Conservation (phyloP, 2,113 vertebrate genomes). For the Paedocypris sp. region DNA sequence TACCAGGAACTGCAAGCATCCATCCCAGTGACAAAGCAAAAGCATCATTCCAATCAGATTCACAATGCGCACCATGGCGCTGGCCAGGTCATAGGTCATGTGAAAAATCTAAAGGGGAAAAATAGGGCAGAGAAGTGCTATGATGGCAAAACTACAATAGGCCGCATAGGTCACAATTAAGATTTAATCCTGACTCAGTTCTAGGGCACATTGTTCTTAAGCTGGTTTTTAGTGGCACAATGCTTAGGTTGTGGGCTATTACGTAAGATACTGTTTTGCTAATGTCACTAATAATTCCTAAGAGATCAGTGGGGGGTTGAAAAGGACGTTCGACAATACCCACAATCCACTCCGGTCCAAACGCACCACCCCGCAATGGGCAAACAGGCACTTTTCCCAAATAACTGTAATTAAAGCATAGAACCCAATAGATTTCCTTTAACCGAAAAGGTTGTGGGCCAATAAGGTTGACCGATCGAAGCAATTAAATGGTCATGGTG, state of each 20-base stretch:
- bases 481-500: slow-evolving; percentile 15
- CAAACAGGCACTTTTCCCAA: neutral
- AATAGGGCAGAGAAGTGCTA: slow-evolving; percentile 5
- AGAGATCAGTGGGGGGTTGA: slow-evolving; percentile 22
- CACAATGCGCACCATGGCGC: slow-evolving; percentile 88
- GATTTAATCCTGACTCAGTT: slow-evolving; percentile 23
- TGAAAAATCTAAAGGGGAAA: slow-evolving; percentile 80
- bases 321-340: slow-evolving; percentile 5
- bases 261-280: slow-evolving; percentile 35
- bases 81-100: slow-evolving; percentile 98
- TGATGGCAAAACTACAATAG: slow-evolving; percentile 27
- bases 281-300: slow-evolving; percentile 36
- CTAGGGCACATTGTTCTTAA: slow-evolving; percentile 43
- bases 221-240: slow-evolving; percentile 34
- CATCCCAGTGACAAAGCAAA: slow-evolving; percentile 97
- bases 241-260: slow-evolving; percentile 17
- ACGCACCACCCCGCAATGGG: neutral
- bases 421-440: slow-evolving; percentile 16
- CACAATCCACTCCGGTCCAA: neutral
- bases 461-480: neutral
- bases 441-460: neutral
- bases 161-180: slow-evolving; percentile 24
- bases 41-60: slow-evolving; percentile 99
- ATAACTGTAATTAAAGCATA: slow-evolving; percentile 6
- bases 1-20: slow-evolving; percentile 95